Percentiles rank a stretch among this genome's conserved stretches.
phyloP scores from a whole-genome alignment of 2,113 vertebrate genomes.

The Eurystomus gularis region DNA sequence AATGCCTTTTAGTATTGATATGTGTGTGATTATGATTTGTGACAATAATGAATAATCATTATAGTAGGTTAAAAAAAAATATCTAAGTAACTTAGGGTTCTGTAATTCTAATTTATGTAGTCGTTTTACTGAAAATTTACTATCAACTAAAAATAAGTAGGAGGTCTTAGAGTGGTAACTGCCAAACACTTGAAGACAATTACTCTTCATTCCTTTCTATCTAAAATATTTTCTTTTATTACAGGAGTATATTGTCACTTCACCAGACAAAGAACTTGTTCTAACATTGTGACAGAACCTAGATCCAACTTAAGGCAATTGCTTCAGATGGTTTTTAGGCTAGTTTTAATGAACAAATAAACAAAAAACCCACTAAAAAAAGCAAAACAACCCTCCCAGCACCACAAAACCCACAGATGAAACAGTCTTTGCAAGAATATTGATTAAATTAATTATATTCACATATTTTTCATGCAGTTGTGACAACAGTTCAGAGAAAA shows the following conservation, averaged over 20 bases:
- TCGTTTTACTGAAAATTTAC: background rate
- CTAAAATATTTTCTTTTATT: background rate
- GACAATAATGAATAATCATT: background rate
- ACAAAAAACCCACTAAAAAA: background rate
- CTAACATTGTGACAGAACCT: conserved; percentile 30
- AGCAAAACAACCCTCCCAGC: background rate
- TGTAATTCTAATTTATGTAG: background rate
- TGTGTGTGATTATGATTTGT: background rate
- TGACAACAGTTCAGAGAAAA: background rate
- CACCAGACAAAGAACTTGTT: conserved; percentile 39
- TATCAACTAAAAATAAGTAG: background rate
- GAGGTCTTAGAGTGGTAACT: background rate
- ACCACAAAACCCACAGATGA: background rate
- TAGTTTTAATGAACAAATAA: background rate
- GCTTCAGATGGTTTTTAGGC: background rate
- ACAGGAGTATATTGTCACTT: background rate
- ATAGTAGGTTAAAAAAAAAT: background rate
- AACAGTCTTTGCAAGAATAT: background rate
- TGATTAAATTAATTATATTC: background rate
- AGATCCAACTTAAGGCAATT: conserved; percentile 24
- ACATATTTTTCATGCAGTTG: background rate
- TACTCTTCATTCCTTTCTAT: conserved; percentile 12
- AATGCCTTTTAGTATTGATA: background rate
- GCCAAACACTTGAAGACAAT: background rate
- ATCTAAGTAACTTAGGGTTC: background rate